Conservation (phyloP, 2,888 invertebrate genomes). For the Tiphia femorata region DNA sequence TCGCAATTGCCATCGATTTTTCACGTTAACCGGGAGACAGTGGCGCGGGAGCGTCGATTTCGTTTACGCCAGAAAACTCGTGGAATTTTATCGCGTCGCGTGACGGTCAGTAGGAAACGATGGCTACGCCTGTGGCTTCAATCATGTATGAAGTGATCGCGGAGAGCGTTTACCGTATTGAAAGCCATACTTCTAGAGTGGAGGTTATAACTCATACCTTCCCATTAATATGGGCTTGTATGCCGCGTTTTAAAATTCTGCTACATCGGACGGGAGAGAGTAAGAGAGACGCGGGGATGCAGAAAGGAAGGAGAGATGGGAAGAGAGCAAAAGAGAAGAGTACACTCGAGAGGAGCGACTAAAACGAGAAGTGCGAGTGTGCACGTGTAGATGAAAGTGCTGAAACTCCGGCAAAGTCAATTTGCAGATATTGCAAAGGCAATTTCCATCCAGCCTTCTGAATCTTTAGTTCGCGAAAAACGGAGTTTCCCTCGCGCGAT, state of each 20-base stretch:
- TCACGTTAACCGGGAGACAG: conserved; percentile 28
- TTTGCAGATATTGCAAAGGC: too few relatives aligned
- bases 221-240: conserved; percentile 30
- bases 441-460: too few relatives aligned
- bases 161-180: conserved; percentile 33
- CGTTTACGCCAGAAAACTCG: too few relatives aligned
- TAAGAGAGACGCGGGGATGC: conserved; percentile 13
- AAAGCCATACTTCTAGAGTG: conserved; percentile 23
- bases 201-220: conserved; percentile 29
- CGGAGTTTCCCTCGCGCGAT: too few relatives aligned
- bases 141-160: conserved; percentile 39
- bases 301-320: conserved; percentile 9
- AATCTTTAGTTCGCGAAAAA: too few relatives aligned
- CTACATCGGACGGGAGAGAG: conserved; percentile 8
- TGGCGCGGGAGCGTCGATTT: conserved; percentile 16
- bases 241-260: conserved; percentile 31
- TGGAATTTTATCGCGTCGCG: conserved; percentile 6
- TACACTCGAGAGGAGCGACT: too few relatives aligned
- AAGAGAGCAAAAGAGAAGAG: too few relatives aligned
- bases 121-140: conserved; percentile 32
- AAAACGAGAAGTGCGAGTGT: too few relatives aligned
- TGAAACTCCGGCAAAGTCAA: too few relatives aligned
- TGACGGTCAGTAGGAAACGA: conserved; percentile 6
- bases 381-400: too few relatives aligned
- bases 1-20: conserved; percentile 48